Evolutionary conservation across 2,888 invertebrate genomes (phyloP), one percentile per base, ranked within the genome.

Genomic region (Dichetophora obliterata): DNA sequence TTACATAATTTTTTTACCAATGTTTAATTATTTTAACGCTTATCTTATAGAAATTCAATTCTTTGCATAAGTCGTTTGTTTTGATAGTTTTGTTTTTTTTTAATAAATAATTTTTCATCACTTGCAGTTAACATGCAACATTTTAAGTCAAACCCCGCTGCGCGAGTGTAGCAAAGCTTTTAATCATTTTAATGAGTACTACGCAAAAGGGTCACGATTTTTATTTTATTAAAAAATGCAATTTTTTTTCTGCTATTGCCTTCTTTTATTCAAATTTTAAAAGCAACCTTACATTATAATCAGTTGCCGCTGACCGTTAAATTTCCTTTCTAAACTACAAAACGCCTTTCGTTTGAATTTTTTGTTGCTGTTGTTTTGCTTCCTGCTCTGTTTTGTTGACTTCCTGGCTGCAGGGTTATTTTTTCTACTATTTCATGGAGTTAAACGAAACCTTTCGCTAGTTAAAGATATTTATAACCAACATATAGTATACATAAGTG

Each of bases 301-400:
- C 27, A 11, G 57, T n/a, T 63, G 34, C 34, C 2, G 34, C 63
- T 63, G 63, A 63, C 63, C 63, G 27, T 27, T 24, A 27, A 61
- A n/a, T 63, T 63, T 63, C 34, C 63, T 63, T 63, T 63, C 63
- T 63, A 63, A 63, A 31, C 34, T 34, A 31, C 34, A 24, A 31
- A 63, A 24, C 2, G 24, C 22, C 22, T 59, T 59, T 19, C 57
- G 8, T 22, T 22, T 24, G 9, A 9, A 9, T 24, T 59, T 19
- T 22, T 59, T 59, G 3, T 63, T 63, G 31, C n/a, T 63, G 0
- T 63, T 9, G 34, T 16, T 14, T 16, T 31, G 16, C 63, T 63
- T 63, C 63, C 63, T 63, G 31, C 63, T 63, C 34, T 63, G 27
- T 14, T 63, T 63, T 31, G 63, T n/a, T n/a, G 9, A 34, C 63